phyloP scores from a whole-genome alignment of 2,113 vertebrate species.

The Protobothrops mucrosquamatus region DNA sequence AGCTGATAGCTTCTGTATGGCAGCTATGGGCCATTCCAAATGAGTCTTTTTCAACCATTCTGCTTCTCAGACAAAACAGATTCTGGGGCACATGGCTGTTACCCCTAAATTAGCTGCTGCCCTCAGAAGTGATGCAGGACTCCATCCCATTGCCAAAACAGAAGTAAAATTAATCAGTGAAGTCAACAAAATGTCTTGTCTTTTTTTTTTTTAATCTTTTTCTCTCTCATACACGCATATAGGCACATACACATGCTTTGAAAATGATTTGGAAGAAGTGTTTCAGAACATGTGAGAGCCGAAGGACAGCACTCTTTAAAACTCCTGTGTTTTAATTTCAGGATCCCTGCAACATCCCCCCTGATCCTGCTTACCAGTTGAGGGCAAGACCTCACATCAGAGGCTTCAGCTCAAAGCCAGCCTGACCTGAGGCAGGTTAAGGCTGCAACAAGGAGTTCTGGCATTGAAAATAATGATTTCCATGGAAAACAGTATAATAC shows the following conservation, averaged over 20 bases:
- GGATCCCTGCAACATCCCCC: not conserved
- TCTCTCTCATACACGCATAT: not conserved
- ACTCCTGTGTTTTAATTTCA: not conserved
- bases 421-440: not conserved
- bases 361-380: not conserved
- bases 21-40: not conserved
- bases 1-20: not conserved
- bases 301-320: not conserved
- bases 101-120: not conserved
- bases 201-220: not conserved
- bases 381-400: not conserved
- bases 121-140: not conserved
- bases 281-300: not conserved
- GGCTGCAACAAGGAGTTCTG: not conserved
- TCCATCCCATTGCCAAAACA: not conserved
- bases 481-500: not conserved
- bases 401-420: not conserved
- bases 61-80: not conserved
- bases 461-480: not conserved
- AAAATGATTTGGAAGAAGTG: not conserved
- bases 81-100: not conserved
- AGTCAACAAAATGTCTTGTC: not conserved
- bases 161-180: not conserved
- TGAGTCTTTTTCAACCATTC: not conserved
- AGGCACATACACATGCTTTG: not conserved